Conservation (phyloP, 2,888 invertebrate genomes). For the Rhodophaea formosa region DNA sequence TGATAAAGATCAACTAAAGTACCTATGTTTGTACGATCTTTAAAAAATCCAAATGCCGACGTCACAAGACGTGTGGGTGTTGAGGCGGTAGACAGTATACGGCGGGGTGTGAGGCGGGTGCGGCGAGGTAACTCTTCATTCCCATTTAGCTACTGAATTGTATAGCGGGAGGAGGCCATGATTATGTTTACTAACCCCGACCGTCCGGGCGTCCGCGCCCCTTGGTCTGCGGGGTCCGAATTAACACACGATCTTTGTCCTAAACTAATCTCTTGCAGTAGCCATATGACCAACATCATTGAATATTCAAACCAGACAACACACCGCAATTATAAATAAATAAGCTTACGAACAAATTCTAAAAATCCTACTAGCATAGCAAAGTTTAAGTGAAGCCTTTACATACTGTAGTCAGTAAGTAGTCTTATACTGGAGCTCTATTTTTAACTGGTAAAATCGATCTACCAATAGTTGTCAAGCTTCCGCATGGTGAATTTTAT, state of each 20-base stretch:
- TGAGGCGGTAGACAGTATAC: constrained; percentile 50
- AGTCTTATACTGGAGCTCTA: too few species aligned
- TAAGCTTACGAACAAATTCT: background rate
- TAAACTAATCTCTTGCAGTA: constrained; percentile 37
- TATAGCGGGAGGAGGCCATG: constrained; percentile 73
- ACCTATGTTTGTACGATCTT: background rate
- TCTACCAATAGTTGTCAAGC: too few species aligned
- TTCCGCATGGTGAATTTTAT: too few species aligned
- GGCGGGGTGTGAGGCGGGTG: constrained; percentile 51
- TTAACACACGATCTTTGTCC: constrained; percentile 77
- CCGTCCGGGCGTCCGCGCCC: constrained; percentile 42
- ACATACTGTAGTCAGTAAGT: too few species aligned
- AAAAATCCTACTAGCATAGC: too few species aligned
- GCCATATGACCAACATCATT: background rate
- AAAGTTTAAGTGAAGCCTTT: too few species aligned
- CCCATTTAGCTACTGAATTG: constrained; percentile 77
- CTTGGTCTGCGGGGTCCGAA: constrained; percentile 68
- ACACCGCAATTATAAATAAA: background rate
- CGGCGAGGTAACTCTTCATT: constrained; percentile 69
- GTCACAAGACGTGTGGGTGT: constrained; percentile 66
- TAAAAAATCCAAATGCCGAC: constrained; percentile 25
- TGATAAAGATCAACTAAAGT: background rate
- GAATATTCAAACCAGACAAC: background rate
- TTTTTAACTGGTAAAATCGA: too few species aligned
- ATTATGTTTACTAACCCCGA: constrained; percentile 76